Conservation (phyloP, 1,140 invertebrate species). For the Caerostris darwini region DNA sequence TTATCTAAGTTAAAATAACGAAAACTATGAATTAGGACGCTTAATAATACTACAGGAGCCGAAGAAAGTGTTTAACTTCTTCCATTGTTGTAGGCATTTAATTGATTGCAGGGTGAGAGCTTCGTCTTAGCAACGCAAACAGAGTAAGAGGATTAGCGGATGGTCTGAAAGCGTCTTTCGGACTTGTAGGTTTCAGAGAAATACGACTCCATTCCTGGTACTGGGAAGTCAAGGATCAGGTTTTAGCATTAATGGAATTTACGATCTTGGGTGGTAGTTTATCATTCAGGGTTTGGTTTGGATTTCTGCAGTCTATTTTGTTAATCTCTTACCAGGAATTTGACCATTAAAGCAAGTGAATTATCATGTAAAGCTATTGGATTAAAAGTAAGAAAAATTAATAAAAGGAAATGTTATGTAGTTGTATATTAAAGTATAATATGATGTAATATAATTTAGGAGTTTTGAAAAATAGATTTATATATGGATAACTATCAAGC, state of each 20-base stretch:
- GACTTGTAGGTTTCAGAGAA: background rate
- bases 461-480: no score
- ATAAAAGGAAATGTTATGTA: no score
- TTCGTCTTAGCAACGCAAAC: background rate
- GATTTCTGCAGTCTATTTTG: background rate
- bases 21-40: background rate
- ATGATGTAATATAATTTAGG: no score
- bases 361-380: no score
- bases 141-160: background rate
- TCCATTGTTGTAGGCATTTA: background rate
- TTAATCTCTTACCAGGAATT: background rate
- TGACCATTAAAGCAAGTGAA: background rate
- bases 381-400: no score
- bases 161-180: background rate
- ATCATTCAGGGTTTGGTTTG: background rate
- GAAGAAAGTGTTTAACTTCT: background rate
- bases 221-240: background rate
- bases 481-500: no score
- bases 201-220: background rate
- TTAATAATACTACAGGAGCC: background rate
- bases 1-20: background rate
- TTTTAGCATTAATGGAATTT: constrained; percentile 12
- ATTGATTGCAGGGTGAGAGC: background rate
- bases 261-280: background rate
- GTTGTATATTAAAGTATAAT: no score